phyloP scores from a whole-genome alignment of 2,888 invertebrate species.

The Altica lythri region DNA sequence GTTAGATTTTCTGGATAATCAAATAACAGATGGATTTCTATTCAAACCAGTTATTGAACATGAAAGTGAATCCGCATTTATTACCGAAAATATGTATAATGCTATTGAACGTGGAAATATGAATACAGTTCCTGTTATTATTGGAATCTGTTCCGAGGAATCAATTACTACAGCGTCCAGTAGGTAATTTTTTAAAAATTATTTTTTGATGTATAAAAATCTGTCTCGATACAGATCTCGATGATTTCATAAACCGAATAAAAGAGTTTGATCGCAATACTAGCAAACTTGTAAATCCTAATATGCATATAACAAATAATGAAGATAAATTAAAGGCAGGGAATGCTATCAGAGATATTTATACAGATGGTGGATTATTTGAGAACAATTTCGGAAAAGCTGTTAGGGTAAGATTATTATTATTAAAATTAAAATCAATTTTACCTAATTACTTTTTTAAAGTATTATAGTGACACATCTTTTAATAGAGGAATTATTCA shows the following conservation, averaged over 20 bases:
- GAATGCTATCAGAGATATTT: constrained; percentile 32
- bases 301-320: constrained; percentile 33
- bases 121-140: constrained; percentile 35
- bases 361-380: constrained; percentile 23
- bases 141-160: constrained; percentile 40
- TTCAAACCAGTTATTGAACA: constrained; percentile 37
- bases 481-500: constrained; percentile 34
- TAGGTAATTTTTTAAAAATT: neutral
- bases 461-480: constrained; percentile 36
- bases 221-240: neutral
- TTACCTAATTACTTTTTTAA: too few species aligned
- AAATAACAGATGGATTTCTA: constrained; percentile 37
- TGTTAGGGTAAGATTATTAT: constrained; percentile 19
- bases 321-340: constrained; percentile 23
- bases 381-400: constrained; percentile 21
- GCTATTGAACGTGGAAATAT: constrained; percentile 32
- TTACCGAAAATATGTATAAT: constrained; percentile 37
- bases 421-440: too few species aligned
- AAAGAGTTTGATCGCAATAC: neutral
- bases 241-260: neutral
- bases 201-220: neutral
- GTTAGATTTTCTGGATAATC: constrained; percentile 9
- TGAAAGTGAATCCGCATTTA: constrained; percentile 36
- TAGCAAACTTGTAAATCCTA: constrained; percentile 31
- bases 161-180: constrained; percentile 10